phyloP scores from a whole-genome alignment of 2,113 vertebrate species.

The Podocnemis expansa region DNA sequence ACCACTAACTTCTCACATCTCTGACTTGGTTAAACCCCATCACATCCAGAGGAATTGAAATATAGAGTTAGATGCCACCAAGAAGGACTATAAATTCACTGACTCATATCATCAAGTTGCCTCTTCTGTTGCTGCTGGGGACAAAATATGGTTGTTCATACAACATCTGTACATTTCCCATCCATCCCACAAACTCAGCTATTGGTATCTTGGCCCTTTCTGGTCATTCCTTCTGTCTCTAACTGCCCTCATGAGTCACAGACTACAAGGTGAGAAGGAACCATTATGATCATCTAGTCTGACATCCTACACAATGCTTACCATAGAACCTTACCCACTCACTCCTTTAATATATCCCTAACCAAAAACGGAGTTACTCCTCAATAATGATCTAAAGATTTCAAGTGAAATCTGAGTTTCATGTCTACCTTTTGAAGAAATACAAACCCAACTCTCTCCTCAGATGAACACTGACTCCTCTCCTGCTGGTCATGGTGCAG shows the following conservation, averaged over 20 bases:
- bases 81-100: not conserved
- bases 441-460: not conserved
- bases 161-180: not conserved
- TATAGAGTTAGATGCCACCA: not conserved
- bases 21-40: not conserved
- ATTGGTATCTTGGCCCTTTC: not conserved
- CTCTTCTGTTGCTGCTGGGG: not conserved
- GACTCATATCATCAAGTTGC: not conserved
- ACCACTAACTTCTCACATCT: not conserved
- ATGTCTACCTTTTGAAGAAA: not conserved
- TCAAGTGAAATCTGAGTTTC: not conserved
- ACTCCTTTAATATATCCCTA: too few species aligned
- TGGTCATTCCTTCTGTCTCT: not conserved
- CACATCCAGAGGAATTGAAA: not conserved
- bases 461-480: not conserved
- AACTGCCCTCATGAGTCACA: not conserved
- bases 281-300: too few species aligned
- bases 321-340: too few species aligned
- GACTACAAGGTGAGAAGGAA: too few species aligned
- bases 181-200: not conserved
- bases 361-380: too few species aligned
- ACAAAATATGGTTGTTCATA: not conserved
- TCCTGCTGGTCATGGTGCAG: not conserved
- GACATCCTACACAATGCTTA: too few species aligned
- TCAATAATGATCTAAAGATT: not conserved